phyloP scores from a whole-genome alignment of 2,888 invertebrate genomes.

The Anthrax anthrax region DNA sequence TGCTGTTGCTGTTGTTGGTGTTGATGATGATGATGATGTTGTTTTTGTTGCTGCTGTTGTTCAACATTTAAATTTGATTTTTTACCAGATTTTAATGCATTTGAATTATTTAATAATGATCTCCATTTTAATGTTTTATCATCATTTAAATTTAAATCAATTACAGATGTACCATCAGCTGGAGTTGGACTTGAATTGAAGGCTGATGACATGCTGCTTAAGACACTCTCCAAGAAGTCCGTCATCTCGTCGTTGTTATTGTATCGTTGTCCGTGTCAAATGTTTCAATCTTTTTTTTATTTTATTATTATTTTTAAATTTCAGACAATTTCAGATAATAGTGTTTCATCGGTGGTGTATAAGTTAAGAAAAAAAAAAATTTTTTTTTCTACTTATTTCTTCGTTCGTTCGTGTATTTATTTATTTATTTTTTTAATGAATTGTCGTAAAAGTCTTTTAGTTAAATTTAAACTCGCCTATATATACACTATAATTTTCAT shows the following conservation, averaged over 20 bases:
- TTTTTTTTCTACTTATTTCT: too few species aligned
- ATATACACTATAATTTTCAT: too few species aligned
- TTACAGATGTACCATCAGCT: conserved; percentile 21
- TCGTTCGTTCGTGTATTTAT: too few species aligned
- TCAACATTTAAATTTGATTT: conserved; percentile 7
- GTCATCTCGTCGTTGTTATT: conserved; percentile 18
- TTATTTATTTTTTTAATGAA: too few species aligned
- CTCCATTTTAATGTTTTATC: conserved; percentile 35
- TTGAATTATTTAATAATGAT: conserved; percentile 31
- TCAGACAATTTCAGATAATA: too few species aligned
- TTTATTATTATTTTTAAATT: too few species aligned
- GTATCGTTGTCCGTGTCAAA: too few species aligned
- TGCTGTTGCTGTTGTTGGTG: conserved; percentile 6
- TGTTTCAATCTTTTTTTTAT: too few species aligned
- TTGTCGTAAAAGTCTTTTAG: too few species aligned
- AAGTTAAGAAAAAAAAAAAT: too few species aligned
- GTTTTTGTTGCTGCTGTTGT: conserved; percentile 3
- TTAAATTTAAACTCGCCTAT: too few species aligned
- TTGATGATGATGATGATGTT: conserved; percentile 9
- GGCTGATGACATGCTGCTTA: conserved; percentile 18
- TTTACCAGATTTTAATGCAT: conserved; percentile 25
- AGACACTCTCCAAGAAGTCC: conserved; percentile 25
- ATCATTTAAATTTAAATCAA: conserved; percentile 27
- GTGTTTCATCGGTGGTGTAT: too few species aligned
- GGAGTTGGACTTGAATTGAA: conserved; percentile 12